phyloP scores from a whole-genome alignment of 1,140 invertebrate genomes.

The Drosophila obscura region DNA sequence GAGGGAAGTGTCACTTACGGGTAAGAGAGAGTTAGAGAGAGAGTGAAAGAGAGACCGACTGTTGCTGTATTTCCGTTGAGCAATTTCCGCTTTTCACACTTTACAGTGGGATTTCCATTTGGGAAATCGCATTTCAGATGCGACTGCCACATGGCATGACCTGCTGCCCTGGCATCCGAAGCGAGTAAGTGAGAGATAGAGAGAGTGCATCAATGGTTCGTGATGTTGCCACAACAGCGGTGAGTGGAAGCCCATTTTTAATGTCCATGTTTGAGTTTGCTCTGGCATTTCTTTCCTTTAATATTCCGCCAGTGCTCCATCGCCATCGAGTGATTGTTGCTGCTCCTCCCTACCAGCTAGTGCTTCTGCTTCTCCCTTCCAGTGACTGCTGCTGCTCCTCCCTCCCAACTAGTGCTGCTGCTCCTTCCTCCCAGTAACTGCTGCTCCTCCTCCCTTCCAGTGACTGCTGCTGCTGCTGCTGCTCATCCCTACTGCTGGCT shows the following conservation, averaged over 20 bases:
- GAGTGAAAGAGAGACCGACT: too few relatives aligned
- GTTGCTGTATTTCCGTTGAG: conserved; percentile 17
- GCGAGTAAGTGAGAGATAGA: too few relatives aligned
- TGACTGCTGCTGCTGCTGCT: conserved; percentile 12
- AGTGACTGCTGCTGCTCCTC: background rate
- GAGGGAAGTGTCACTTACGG: conserved; percentile 8
- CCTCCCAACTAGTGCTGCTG: conserved; percentile 12
- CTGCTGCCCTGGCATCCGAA: too few relatives aligned
- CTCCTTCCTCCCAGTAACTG: too few relatives aligned
- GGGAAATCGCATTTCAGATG: conserved; percentile 18
- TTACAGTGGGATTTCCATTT: conserved; percentile 23
- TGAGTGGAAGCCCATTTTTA: conserved; percentile 32
- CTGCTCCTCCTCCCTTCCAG: background rate
- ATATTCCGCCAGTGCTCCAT: background rate
- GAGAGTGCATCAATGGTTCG: conserved; percentile 42
- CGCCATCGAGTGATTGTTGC: too few relatives aligned
- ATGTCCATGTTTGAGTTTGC: conserved; percentile 56
- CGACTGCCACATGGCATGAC: too few relatives aligned
- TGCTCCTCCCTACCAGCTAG: background rate
- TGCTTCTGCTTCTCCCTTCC: background rate
- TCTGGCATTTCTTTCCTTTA: conserved; percentile 35
- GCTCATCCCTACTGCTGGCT: background rate
- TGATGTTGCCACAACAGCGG: background rate
- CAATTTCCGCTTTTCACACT: conserved; percentile 26
- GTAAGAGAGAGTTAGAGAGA: too few relatives aligned